Conservation (phyloP, 1,140 invertebrate species). For the Drosophila obscura region DNA sequence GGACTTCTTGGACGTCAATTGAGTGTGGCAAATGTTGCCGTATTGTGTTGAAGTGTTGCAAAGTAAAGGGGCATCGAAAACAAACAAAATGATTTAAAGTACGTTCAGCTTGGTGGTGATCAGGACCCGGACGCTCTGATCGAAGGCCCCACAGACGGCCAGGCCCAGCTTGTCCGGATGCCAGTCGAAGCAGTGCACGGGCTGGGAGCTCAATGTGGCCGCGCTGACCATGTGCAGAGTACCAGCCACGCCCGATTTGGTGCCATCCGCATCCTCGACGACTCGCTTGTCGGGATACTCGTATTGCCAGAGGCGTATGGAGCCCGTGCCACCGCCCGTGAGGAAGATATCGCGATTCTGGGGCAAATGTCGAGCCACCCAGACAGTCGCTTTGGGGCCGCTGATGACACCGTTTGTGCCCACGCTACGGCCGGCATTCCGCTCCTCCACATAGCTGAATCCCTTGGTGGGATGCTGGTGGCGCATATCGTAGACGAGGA, state of each 20-base stretch:
- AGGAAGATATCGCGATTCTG: constrained; percentile 98
- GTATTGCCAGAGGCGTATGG: constrained; percentile 96
- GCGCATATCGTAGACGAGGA: constrained; percentile 94
- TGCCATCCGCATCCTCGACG: constrained; percentile 88
- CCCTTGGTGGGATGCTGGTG: constrained; percentile 95
- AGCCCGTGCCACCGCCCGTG: constrained; percentile 94
- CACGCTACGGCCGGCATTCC: constrained; percentile 84
- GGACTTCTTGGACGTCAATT: no score
- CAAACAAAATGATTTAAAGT: constrained; percentile 22
- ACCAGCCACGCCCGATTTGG: constrained; percentile 90
- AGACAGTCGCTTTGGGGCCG: constrained; percentile 93
- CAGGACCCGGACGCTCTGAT: constrained; percentile 94
- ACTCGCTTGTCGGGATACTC: constrained; percentile 92
- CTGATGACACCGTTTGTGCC: constrained; percentile 78
- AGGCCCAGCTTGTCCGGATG: constrained; percentile 94
- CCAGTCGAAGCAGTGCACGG: constrained; percentile 95
- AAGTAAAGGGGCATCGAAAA: no score
- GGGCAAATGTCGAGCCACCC: constrained; percentile 93
- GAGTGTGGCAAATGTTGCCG: no score
- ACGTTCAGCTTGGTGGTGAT: constrained; percentile 95
- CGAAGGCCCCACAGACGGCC: constrained; percentile 94
- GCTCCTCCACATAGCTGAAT: constrained; percentile 91
- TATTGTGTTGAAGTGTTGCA: no score
- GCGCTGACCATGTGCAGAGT: constrained; percentile 91
- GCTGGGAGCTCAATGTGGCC: constrained; percentile 92